Evolutionary conservation across 2,888 invertebrate genomes (phyloP).

Genomic region (Argynnis bischoffii): DNA sequence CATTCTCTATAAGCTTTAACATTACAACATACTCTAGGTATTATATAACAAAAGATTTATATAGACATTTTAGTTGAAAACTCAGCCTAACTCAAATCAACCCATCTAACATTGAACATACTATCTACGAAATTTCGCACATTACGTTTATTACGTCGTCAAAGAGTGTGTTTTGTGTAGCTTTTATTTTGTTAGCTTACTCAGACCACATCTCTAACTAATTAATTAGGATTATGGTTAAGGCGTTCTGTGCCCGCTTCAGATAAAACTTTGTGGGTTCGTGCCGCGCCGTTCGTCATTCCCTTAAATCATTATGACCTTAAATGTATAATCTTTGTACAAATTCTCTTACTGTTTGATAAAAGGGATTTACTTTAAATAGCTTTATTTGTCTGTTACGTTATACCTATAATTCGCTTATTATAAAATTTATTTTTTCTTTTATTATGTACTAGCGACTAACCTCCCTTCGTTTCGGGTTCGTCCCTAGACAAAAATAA

Average conservation of each 20-base stretch:
- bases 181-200: slow-evolving; percentile 49
- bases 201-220: slow-evolving; percentile 62
- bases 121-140: slow-evolving; percentile 45
- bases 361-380: slow-evolving; percentile 52
- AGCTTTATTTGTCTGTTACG: too few species aligned
- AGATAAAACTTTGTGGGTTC: slow-evolving; percentile 69
- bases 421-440: too few species aligned
- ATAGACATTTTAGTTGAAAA: too few species aligned
- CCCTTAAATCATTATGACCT: slow-evolving; percentile 58
- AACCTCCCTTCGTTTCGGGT: too few species aligned
- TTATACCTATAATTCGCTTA: too few species aligned
- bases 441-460: too few species aligned
- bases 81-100: too few species aligned
- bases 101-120: not conserved
- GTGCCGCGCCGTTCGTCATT: slow-evolving; percentile 46
- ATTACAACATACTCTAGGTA: too few species aligned
- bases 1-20: too few species aligned
- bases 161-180: slow-evolving; percentile 52
- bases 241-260: slow-evolving; percentile 56
- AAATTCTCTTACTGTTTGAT: slow-evolving; percentile 54
- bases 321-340: slow-evolving; percentile 57
- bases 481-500: too few species aligned
- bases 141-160: slow-evolving; percentile 35
- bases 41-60: too few species aligned
- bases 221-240: slow-evolving; percentile 75